phyloP scores from a whole-genome alignment of 2,797 vertebrate genomes.

The Crenichthys baileyi region DNA sequence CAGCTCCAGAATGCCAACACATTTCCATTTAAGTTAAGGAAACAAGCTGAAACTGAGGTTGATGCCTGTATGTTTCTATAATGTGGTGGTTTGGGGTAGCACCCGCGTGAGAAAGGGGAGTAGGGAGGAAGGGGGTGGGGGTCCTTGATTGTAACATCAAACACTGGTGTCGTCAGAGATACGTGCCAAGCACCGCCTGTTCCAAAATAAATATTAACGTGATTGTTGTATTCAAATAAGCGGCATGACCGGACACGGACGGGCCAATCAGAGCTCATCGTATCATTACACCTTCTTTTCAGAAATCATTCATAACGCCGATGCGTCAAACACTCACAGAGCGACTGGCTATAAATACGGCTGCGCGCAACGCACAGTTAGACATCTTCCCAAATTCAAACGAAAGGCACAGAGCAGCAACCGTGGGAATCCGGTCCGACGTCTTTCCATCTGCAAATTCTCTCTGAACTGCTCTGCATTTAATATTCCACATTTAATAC shows the following conservation, averaged over 20 bases:
- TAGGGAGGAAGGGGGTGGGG: constrained; percentile 16
- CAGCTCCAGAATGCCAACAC: constrained; percentile 9
- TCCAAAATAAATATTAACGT: constrained; percentile 81
- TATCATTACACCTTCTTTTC: constrained; percentile 84
- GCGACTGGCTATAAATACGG: constrained; percentile 82
- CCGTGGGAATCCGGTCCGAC: constrained; percentile 30
- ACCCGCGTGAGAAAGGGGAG: constrained; percentile 43
- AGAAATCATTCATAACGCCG: constrained; percentile 84
- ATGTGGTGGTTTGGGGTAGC: constrained; percentile 12
- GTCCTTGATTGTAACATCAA: constrained; percentile 68
- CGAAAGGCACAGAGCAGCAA: constrained; percentile 64
- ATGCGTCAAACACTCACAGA: constrained; percentile 82
- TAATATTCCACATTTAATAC: constrained; percentile 46
- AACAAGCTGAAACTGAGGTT: background rate
- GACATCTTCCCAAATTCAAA: constrained; percentile 76
- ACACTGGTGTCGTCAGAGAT: constrained; percentile 59
- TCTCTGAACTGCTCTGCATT: constrained; percentile 42
- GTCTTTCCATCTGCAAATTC: constrained; percentile 24
- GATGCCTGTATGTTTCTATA: background rate
- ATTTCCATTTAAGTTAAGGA: constrained; percentile 2
- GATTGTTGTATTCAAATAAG: constrained; percentile 79
- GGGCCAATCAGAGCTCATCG: constrained; percentile 77
- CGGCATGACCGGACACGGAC: constrained; percentile 58
- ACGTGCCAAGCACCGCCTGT: constrained; percentile 63
- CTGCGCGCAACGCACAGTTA: constrained; percentile 68